phyloP scores from a whole-genome alignment of 2,888 invertebrate genomes.

The Laspeyria flexula region DNA sequence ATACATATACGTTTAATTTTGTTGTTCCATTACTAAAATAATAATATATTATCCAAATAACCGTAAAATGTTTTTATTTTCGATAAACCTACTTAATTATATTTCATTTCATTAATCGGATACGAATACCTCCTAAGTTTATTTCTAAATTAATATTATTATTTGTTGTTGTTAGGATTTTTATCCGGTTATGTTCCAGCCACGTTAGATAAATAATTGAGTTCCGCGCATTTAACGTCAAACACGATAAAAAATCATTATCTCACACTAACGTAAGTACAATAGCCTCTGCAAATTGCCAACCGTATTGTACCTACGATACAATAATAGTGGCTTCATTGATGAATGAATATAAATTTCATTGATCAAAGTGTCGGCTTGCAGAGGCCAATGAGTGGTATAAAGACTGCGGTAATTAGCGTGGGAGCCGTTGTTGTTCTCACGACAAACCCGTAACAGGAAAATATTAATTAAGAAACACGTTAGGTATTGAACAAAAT shows the following conservation, averaged over 20 bases:
- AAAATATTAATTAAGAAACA: slow-evolving; percentile 69
- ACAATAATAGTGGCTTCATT: slow-evolving; percentile 68
- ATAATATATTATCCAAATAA: too few species aligned
- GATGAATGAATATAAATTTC: slow-evolving; percentile 67
- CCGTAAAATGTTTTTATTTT: too few species aligned
- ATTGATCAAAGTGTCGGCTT: slow-evolving; percentile 66
- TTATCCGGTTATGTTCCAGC: slow-evolving; percentile 7
- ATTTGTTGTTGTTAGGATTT: slow-evolving; percentile 12
- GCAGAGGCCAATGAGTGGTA: slow-evolving; percentile 61
- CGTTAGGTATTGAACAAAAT: slow-evolving; percentile 45
- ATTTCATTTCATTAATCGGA: slow-evolving; percentile 1
- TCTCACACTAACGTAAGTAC: slow-evolving; percentile 43
- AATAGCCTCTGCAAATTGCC: slow-evolving; percentile 52
- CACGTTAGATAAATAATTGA: slow-evolving; percentile 22
- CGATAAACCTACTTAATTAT: too few species aligned
- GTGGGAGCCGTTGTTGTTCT: slow-evolving; percentile 75
- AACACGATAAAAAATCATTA: slow-evolving; percentile 38
- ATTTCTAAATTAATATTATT: slow-evolving; percentile 1
- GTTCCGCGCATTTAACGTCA: slow-evolving; percentile 27
- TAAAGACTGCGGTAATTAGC: slow-evolving; percentile 69
- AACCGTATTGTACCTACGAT: slow-evolving; percentile 47
- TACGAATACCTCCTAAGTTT: slow-evolving; percentile 2
- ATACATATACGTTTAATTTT: not conserved
- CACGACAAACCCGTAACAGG: slow-evolving; percentile 71
- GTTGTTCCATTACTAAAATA: not conserved